Evolutionary conservation across 2,888 invertebrate genomes (phyloP), one percentile per base, ranked within the genome.

Genomic region (Hydrotaea diabolus): DNA sequence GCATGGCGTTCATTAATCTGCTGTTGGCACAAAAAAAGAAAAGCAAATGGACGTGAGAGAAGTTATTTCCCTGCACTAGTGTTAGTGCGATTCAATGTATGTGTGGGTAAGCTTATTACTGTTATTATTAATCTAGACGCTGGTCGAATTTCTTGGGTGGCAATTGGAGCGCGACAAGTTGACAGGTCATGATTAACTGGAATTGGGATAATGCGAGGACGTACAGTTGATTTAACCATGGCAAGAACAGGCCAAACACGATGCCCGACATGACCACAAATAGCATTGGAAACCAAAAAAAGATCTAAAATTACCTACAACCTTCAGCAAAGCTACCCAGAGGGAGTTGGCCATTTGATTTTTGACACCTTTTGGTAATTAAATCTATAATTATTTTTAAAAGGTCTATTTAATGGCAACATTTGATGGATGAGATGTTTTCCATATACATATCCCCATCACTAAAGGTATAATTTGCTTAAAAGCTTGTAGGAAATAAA

Each of bases 191-290:
- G 36, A 64, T 64, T 64, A 36, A 64, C 64, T 7, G 36, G 8
- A 36, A 36, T 36, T 31, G 21, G 31, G 31, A n/a, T 31, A 64
- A 64, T 1, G 31, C 7, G 31, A 4, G 31, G 2, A 13, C 15
- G 59, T 7, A 8, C 2, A 59, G 59, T 59, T 59, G 26, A 59
- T 59, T 59, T 59, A 59, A 15, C 59, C 59, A 59, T 59, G 59
- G 26, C 59, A 59, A 23, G 19, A 59, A 59, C 23, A 13, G 21
- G 26, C 23, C 1, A 59, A 15, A 59, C 21, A 2, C 15, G 13
- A 23, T n/a, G n/a, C n/a, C n/a, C n/a, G n/a, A n/a, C n/a, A n/a
- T n/a, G n/a, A n/a, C n/a, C 9, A 4, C n/a, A 49, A 49, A 49
- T 15, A 15, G n/a, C n/a, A n/a, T n/a, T n/a, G n/a, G n/a, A n/a